Percentiles rank a stretch among this genome's conserved stretches.
Conservation (phyloP, 2,888 invertebrate species). For the Prosapia bicincta region DNA sequence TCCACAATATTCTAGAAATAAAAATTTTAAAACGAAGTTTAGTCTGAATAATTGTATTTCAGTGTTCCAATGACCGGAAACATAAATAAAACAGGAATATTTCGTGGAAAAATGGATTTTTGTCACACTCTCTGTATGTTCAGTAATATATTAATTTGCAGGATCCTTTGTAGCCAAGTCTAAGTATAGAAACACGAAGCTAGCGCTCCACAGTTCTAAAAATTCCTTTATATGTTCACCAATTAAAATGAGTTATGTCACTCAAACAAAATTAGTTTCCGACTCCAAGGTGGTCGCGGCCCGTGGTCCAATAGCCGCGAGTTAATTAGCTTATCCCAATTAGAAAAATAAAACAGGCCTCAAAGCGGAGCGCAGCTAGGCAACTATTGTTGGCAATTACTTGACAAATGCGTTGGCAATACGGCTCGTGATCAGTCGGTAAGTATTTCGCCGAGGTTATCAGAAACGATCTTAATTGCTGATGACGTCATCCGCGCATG, state of each 20-base stretch:
- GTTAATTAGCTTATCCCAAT: neutral
- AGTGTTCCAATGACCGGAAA: too few species aligned
- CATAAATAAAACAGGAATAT: too few species aligned
- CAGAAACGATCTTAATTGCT: neutral
- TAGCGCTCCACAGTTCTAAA: too few species aligned
- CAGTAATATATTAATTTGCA: too few species aligned
- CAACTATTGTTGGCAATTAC: neutral
- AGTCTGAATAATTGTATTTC: too few species aligned
- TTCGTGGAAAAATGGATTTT: too few species aligned
- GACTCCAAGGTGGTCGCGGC: neutral
- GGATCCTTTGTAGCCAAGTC: too few species aligned
- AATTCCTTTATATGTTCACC: neutral
- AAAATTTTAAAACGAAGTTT: too few species aligned
- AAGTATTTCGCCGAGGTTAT: neutral
- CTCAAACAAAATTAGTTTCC: neutral
- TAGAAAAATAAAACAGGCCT: neutral
- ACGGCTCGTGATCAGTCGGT: neutral
- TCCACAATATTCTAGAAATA: too few species aligned
- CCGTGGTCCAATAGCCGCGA: neutral
- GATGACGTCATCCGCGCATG: neutral
- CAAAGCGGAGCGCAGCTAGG: neutral
- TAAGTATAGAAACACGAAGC: too few species aligned
- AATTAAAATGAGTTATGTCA: neutral
- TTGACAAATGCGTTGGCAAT: neutral
- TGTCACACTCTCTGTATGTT: too few species aligned